Percentiles rank a stretch among this genome's conserved stretches.
Conservation (phyloP, 2,113 vertebrate species). For the human region DNA sequence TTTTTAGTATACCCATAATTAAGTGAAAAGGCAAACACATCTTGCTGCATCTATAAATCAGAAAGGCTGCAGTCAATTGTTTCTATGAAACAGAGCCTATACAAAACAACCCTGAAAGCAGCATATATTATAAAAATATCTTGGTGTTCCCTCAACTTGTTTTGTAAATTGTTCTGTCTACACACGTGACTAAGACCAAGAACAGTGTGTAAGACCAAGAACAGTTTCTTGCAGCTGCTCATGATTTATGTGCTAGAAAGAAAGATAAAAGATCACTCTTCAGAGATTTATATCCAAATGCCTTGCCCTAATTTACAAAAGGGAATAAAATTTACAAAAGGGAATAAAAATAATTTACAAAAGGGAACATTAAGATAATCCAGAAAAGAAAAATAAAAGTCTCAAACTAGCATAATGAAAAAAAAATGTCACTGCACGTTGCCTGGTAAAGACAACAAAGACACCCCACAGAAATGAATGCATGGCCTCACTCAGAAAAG, state of each 20-base stretch:
- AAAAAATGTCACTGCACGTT: slow-evolving; percentile 24
- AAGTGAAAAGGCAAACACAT: slow-evolving; percentile 50
- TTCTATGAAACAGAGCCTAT: slow-evolving; percentile 40
- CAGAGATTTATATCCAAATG: slow-evolving; percentile 44
- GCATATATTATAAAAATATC: slow-evolving; percentile 6
- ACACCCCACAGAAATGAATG: not conserved
- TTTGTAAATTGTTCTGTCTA: slow-evolving; percentile 61
- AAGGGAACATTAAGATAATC: slow-evolving; percentile 28
- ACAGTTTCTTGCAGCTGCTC: slow-evolving; percentile 8
- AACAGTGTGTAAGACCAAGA: not conserved
- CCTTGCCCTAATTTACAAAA: slow-evolving; percentile 37
- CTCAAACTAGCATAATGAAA: slow-evolving; percentile 4
- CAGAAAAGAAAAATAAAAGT: not conserved
- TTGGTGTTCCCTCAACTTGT: slow-evolving; percentile 40
- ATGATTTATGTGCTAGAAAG: slow-evolving; percentile 34
- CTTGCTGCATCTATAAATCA: slow-evolving; percentile 41
- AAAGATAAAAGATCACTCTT: slow-evolving; percentile 52
- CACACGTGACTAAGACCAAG: slow-evolving; percentile 54
- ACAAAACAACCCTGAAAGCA: slow-evolving; percentile 40
- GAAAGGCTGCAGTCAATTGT: not conserved
- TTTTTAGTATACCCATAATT: slow-evolving; percentile 36
- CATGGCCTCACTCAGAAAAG: not conserved
- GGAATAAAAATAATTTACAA: not conserved
- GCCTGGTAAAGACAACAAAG: slow-evolving; percentile 51
- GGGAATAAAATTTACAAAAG: not conserved